Evolutionary conservation across 1,140 invertebrate genomes (phyloP).

Genomic region (Acyrthosiphon pisum): DNA sequence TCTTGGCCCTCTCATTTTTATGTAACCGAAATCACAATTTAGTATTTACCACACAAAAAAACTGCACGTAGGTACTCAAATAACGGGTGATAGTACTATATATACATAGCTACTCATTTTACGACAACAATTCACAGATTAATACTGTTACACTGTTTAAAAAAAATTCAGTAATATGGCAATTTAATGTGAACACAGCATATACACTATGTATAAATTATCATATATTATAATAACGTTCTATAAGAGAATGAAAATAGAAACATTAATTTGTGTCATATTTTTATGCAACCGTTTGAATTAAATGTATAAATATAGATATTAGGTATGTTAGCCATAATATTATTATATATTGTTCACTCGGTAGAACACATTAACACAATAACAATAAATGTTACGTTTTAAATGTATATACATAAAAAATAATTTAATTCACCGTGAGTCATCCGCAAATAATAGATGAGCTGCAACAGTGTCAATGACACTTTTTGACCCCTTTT

Average conservation of each 20-base stretch:
- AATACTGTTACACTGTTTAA: background rate
- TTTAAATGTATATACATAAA: slow-evolving; percentile 1
- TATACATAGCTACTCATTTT: background rate
- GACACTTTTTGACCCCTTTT: background rate
- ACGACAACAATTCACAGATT: background rate
- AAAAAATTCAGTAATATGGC: background rate
- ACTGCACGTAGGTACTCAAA: background rate
- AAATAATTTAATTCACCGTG: background rate
- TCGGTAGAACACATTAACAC: background rate
- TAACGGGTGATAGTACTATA: background rate
- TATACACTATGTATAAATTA: background rate
- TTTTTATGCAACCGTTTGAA: background rate
- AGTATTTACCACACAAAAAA: background rate
- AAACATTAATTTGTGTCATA: background rate
- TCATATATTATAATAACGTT: background rate
- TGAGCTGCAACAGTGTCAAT: background rate
- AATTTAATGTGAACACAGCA: background rate
- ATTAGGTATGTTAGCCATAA: background rate
- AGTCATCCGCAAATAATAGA: slow-evolving; percentile 14
- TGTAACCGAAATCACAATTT: background rate
- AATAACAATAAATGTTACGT: background rate
- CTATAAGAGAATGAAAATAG: background rate
- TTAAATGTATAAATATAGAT: background rate
- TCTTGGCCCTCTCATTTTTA: background rate
- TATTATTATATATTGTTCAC: background rate